phyloP scores from a whole-genome alignment of 2,888 invertebrate species.

The Patella caerulea region DNA sequence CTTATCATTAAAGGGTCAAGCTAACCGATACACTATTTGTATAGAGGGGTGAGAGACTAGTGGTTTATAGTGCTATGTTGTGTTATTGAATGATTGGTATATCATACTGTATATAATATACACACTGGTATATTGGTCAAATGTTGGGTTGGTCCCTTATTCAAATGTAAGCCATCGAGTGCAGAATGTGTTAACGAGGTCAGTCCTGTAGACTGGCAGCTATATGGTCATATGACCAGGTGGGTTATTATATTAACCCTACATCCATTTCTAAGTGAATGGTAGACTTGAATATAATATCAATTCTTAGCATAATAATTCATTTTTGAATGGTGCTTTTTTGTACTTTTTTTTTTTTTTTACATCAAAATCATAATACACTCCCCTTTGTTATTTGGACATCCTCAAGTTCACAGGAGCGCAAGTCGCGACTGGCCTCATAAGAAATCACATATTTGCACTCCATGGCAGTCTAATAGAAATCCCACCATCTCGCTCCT shows the following conservation, averaged over 20 bases:
- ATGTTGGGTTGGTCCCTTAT: background rate
- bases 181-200: constrained; percentile 65
- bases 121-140: background rate
- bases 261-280: too few relatives aligned
- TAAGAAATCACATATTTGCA: constrained; percentile 50
- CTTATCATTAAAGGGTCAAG: background rate
- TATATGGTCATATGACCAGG: background rate
- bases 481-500: constrained; percentile 7
- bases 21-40: background rate
- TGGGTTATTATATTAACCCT: too few relatives aligned
- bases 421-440: constrained; percentile 47
- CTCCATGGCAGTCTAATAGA: constrained; percentile 42
- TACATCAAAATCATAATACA: constrained; percentile 12
- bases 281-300: background rate
- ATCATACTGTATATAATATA: too few relatives aligned
- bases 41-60: background rate
- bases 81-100: too few relatives aligned
- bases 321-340: constrained; percentile 4
- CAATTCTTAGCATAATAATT: constrained; percentile 18
- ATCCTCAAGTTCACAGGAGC: constrained; percentile 3
- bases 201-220: constrained; percentile 55
- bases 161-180: constrained; percentile 43
- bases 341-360: background rate
- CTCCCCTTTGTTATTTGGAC: background rate
- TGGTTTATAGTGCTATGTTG: too few relatives aligned